Evolutionary conservation across 2,797 vertebrate species (phyloP).

Genomic region (Dendrocincla tyrannina): DNA sequence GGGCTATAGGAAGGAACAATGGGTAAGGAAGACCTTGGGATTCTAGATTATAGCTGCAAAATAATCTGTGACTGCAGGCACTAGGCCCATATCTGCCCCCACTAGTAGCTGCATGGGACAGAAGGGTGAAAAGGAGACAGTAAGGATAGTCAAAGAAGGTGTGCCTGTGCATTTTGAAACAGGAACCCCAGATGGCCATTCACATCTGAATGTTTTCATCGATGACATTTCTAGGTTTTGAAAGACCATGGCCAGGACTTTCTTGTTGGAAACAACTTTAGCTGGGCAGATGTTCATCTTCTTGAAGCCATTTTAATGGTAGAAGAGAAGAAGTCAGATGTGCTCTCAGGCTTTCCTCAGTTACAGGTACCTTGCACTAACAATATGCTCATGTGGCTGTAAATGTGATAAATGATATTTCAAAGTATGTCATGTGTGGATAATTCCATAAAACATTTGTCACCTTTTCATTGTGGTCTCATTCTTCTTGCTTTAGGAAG

Average conservation of each 20-base stretch:
- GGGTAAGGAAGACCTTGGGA: not conserved
- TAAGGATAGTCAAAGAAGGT: not conserved
- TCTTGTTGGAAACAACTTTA: slow-evolving; percentile 85
- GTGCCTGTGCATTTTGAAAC: not conserved
- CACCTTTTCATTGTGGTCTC: not conserved
- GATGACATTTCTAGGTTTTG: slow-evolving; percentile 72
- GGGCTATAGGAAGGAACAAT: not conserved
- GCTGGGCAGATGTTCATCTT: slow-evolving; percentile 85
- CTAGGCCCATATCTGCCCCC: not conserved
- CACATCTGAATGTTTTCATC: not conserved
- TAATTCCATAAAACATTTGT: not conserved
- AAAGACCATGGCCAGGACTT: slow-evolving; percentile 70
- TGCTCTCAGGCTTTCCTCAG: slow-evolving; percentile 80
- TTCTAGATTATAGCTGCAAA: not conserved
- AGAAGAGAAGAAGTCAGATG: slow-evolving; percentile 82
- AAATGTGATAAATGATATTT: not conserved
- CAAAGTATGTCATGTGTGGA: not conserved
- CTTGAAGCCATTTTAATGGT: slow-evolving; percentile 87
- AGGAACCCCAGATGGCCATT: not conserved
- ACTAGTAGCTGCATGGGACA: not conserved
- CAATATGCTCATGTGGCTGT: not conserved
- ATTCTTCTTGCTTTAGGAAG: not conserved
- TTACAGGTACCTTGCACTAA: slow-evolving; percentile 76
- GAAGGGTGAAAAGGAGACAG: not conserved
- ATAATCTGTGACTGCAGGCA: not conserved